Conservation (phyloP, 1,140 invertebrate species). For the Drosophila carrolli region DNA sequence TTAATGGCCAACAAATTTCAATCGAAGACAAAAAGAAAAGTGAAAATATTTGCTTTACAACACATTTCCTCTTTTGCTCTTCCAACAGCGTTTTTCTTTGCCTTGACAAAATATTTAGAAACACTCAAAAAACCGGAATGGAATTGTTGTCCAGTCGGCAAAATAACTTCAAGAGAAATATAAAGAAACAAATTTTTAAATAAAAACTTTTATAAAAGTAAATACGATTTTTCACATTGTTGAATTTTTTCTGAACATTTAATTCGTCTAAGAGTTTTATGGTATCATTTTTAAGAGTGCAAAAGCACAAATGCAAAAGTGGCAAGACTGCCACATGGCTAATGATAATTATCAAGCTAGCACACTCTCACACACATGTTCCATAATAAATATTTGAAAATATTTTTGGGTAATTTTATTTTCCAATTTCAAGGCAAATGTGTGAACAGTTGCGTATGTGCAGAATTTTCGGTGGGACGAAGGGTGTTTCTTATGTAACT, state of each 20-base stretch:
- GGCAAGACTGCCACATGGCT: conserved; percentile 52
- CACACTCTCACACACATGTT: conserved; percentile 27
- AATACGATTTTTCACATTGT: no score
- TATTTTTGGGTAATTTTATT: conserved; percentile 68
- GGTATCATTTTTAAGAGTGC: not conserved
- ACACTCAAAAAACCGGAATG: not conserved
- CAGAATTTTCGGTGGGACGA: conserved; percentile 12
- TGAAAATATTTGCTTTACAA: conserved; percentile 66
- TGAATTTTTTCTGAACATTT: no score
- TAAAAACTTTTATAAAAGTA: no score
- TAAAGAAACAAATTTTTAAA: not conserved
- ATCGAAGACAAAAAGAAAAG: conserved; percentile 61
- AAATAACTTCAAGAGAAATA: not conserved
- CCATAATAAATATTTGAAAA: conserved; percentile 66
- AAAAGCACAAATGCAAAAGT: not conserved
- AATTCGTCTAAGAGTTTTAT: not conserved
- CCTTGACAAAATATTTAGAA: not conserved
- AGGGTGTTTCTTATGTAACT: conserved; percentile 36
- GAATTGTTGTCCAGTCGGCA: no score
- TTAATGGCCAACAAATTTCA: conserved; percentile 78
- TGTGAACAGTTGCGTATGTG: conserved; percentile 44
- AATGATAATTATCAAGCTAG: conserved; percentile 73
- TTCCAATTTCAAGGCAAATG: conserved; percentile 63
- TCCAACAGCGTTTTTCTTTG: not conserved
- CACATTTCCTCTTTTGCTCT: conserved; percentile 2